A percentile compares a stretch with the other conserved stretches of the same genome.
phyloP scores from a whole-genome alignment of 2,888 invertebrate species.

The Lissocephala sabroskyi region DNA sequence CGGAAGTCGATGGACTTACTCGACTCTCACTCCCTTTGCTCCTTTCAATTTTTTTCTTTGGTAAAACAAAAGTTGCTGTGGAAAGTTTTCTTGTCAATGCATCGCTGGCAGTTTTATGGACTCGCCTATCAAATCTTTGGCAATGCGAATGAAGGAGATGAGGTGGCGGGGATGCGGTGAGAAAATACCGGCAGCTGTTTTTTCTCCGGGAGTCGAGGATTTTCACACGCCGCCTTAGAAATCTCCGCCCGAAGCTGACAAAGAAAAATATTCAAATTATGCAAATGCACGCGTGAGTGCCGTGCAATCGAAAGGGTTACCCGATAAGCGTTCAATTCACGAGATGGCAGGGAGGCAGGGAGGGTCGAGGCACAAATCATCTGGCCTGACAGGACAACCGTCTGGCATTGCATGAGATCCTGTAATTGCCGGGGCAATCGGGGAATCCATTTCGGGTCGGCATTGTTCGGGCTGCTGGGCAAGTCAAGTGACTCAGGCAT shows the following conservation, averaged over 20 bases:
- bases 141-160: conserved; percentile 4
- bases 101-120: conserved; percentile 46
- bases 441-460: conserved; percentile 2
- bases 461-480: too few relatives aligned
- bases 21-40: too few relatives aligned
- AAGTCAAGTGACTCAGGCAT: background rate
- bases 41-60: too few relatives aligned
- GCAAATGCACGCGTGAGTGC: conserved; percentile 46
- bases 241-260: conserved; percentile 31
- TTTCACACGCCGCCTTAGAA: conserved; percentile 29
- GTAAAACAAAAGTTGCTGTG: too few relatives aligned
- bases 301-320: conserved; percentile 7
- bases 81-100: too few relatives aligned
- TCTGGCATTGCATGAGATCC: conserved; percentile 9
- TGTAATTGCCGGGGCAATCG: conserved; percentile 37
- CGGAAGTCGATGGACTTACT: too few relatives aligned
- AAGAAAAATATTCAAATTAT: conserved; percentile 61
- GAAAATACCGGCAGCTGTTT: conserved; percentile 27
- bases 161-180: background rate
- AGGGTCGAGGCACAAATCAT: background rate
- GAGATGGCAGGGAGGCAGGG: background rate
- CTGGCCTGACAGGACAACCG: too few relatives aligned
- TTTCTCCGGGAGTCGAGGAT: too few relatives aligned
- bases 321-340: background rate
- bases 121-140: too few relatives aligned